Evolutionary conservation across 2,797 vertebrate genomes (phyloP), one percentile per base, ranked within the genome.

Genomic region (Diplodus sargus): DNA sequence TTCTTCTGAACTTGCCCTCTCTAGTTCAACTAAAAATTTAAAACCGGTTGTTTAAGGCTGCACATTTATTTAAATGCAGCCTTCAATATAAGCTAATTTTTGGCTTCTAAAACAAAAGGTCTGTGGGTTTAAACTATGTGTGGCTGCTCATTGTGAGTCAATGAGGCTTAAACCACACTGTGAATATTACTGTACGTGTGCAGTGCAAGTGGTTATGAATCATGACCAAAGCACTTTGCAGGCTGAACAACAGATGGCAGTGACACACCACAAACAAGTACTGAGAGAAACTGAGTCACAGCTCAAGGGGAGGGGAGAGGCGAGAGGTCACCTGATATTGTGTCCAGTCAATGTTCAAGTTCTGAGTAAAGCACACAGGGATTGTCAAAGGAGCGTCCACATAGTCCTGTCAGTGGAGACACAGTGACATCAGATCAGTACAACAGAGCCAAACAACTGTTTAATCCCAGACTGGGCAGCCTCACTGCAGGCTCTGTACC

Each of bases 321-420:
- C 17, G 45, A 6, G 20, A 66, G 34, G 4, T 82, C 0, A 99
- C 98, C 98, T 99, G 97, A 94, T 99, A 99, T 81, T 96, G 96
- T 1, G 95, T 96, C 98, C 98, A 99, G 92, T 99, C 97, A 82
- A 99, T 99, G 92, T 96, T 97, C 92, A 99, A 90, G 94, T 96
- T 95, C 25, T 95, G 96, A 65, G 95, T 96, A 89, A 99, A 96
- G 91, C 94, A 94, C 48, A 85, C 74, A 7, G 98, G 98, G 93
- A 99, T 99, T 93, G 95, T 98, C 93, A 99, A 85, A 8, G 98
- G 98, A 89, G 98, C 98, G 76, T 99, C 98, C 25, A 99, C 98
- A 48, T 95, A 98, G 92, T 99, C 98, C 98, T 99, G 90, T 53
- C 1, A 62, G 64, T 17, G 5, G 70, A 84, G 0, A 79, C 61